Base-by-base conservation (phyloP, 1,140 invertebrate species). In the Ectropis grisescens region DNA sequence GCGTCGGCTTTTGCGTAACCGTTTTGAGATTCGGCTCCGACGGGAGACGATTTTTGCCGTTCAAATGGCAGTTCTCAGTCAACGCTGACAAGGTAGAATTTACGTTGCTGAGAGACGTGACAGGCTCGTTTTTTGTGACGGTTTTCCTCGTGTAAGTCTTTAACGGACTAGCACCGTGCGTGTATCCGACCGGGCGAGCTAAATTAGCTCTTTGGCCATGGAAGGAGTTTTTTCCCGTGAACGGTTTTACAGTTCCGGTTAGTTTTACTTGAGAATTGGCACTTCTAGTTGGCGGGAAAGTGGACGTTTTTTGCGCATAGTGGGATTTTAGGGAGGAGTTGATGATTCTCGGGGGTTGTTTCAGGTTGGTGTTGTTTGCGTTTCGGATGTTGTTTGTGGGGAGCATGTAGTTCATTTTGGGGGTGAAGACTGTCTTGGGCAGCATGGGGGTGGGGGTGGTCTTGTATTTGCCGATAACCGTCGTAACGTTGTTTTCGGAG, bases 41-140 rank as follows among this genome's bases (percentile, higher is more conserved):
- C 0, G 75, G 72, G 1, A 74, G 38, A 0, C 72, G 52, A 15
- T 69, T 75, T 36, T 81, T 78, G 14, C 71, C 76, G 28, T 81
- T 79, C 31, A 81, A 52, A 47, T 80, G 66, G 31, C 78, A 81
- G 45, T 80, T 82, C 42, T 82, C 74, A 1, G 72, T 82, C 10
- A 82, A 41, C 8, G 81, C 69, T 4, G 80, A 75, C n/a, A 82
- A 25, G 0, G 79, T 79, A 2, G 80, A 76, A 0, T 71, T 80
- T 4, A 80, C 70, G 29, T 64, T 80, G 19, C 54, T 76, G 1
- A 71, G 33, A 0, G 62, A 65, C 4, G 50, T 56, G 1, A 58
- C 56, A 0, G 57, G 54, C 3, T 50, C 23, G 19, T 74, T 69
- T 33, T 43, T 62, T 1, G 57, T 39, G 1, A 57, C 47, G 1